Evolutionary conservation across 2,113 vertebrate species (phyloP), one percentile per base, ranked within the genome.

Genomic region (Mustelus asterias): DNA sequence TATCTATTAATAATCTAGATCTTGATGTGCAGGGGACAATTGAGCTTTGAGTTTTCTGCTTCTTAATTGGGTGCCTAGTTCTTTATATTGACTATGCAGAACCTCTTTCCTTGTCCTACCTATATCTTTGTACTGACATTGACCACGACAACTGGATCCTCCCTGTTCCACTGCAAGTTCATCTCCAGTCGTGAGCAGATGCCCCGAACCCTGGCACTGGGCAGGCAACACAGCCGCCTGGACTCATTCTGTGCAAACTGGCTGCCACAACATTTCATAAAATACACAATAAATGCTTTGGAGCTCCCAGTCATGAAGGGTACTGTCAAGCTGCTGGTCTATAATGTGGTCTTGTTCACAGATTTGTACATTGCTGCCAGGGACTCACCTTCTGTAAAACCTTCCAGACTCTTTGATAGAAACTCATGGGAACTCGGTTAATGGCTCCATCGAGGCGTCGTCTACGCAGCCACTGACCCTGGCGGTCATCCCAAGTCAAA

Each of bases 371-470:
- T 76, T 16, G 20, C 0, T 2, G 16, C 37, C 14, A 41, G 37
- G 37, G 83, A 29, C 97, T 96, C 96, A 98, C 98, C 97, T 99
- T 99, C 97, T 99, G 99, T 95, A 99, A 98, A 96, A 99, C 98
- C 96, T 98, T 99, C 99, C 99, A 99, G 67, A 99, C 99, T 96
- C 98, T 99, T 97, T 99, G 98, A 97, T 99, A 99, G 97, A 99
- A 99, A 11, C 99, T 99, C 96, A 99, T 97, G 0, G 99, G 99
- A n/a, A 99, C 99, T 96, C 99, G 97, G 97, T 99, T 99, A 96
- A 99, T 99, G 3, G 99, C 99, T 6, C 99, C 99, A 3, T 99
- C 99, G 18, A 99, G 97, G 92, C 99, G 97, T 26, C 99, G 98
- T n/a, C 99, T 97, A 96, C 99, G 98, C 72, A 99, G 97, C 99